Percentiles rank a stretch among this genome's conserved stretches.
phyloP scores from a whole-genome alignment of 2,888 invertebrate genomes.

The Dusona sp. region DNA sequence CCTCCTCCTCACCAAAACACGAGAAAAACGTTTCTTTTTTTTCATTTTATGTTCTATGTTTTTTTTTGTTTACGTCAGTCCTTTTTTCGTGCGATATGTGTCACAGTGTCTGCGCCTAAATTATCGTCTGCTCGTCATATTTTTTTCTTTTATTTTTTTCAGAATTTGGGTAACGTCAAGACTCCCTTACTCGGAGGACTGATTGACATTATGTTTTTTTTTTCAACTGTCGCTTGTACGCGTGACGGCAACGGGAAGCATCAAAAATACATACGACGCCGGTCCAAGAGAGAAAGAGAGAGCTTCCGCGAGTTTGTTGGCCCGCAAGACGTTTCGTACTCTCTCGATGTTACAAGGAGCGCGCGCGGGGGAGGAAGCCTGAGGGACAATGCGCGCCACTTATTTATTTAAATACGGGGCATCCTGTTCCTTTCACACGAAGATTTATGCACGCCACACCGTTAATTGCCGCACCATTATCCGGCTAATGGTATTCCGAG shows the following conservation, averaged over 20 bases:
- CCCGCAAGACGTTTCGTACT: constrained; percentile 2
- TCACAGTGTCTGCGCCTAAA: constrained; percentile 44
- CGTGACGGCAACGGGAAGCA: constrained; percentile 29
- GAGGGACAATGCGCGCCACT: constrained; percentile 82
- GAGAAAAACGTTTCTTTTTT: constrained; percentile 5
- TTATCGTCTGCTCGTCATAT: constrained; percentile 35
- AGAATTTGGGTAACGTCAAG: constrained; percentile 11
- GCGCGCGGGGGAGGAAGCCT: not conserved
- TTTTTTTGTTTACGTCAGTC: not conserved
- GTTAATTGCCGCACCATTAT: constrained; percentile 84
- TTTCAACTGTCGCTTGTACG: constrained; percentile 12
- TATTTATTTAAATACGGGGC: constrained; percentile 84
- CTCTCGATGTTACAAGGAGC: constrained; percentile 6
- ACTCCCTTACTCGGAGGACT: constrained; percentile 14
- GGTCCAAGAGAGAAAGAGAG: constrained; percentile 28
- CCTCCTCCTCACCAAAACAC: constrained; percentile 16
- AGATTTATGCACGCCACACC: constrained; percentile 84
- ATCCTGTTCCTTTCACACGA: constrained; percentile 84
- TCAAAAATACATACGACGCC: constrained; percentile 39
- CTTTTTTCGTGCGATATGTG: constrained; percentile 6
- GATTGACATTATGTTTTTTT: constrained; percentile 59
- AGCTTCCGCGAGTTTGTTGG: constrained; percentile 41
- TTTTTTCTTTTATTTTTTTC: constrained; percentile 7
- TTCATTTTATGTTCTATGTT: not conserved
- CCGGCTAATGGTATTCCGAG: constrained; percentile 84